A percentile compares a stretch with the other conserved stretches of the same genome.
phyloP scores from a whole-genome alignment of 35 echinoderm and acorn worm genomes.

The Ophiothrix spiculata region DNA sequence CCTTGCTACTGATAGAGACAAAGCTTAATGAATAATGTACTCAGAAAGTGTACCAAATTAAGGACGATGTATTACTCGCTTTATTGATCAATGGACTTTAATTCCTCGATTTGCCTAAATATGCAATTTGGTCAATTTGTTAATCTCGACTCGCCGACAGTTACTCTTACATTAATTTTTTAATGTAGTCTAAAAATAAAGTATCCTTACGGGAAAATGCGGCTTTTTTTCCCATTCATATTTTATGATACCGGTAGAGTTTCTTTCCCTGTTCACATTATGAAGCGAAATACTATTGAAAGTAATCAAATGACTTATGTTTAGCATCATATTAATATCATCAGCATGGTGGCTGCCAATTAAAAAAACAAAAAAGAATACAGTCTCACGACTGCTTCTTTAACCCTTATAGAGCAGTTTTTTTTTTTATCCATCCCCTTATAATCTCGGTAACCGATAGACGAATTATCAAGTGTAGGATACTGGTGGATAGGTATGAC shows the following conservation, averaged over 20 bases:
- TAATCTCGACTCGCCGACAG: background rate
- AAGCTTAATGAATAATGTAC: no score
- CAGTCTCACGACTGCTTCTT: conserved; percentile 3
- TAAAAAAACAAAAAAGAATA: background rate
- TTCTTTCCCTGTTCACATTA: no score
- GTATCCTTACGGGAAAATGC: background rate
- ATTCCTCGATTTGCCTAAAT: background rate
- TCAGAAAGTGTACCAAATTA: no score
- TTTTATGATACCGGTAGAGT: background rate
- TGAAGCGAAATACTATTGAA: background rate
- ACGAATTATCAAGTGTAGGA: no score
- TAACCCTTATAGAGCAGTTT: no score
- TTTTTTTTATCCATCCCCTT: no score
- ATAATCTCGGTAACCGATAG: no score
- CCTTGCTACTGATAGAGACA: background rate
- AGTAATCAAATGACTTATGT: background rate
- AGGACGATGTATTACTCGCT: no score
- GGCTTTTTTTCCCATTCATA: background rate
- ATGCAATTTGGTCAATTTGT: background rate
- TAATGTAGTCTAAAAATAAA: background rate
- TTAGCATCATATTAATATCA: background rate
- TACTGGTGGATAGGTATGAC: no score
- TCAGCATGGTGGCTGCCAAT: background rate
- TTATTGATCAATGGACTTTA: no score
- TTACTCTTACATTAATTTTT: background rate